Evolutionary conservation across 2,797 vertebrate species (phyloP), one percentile per base, ranked within the genome.

Genomic region (Chrosomus eos): DNA sequence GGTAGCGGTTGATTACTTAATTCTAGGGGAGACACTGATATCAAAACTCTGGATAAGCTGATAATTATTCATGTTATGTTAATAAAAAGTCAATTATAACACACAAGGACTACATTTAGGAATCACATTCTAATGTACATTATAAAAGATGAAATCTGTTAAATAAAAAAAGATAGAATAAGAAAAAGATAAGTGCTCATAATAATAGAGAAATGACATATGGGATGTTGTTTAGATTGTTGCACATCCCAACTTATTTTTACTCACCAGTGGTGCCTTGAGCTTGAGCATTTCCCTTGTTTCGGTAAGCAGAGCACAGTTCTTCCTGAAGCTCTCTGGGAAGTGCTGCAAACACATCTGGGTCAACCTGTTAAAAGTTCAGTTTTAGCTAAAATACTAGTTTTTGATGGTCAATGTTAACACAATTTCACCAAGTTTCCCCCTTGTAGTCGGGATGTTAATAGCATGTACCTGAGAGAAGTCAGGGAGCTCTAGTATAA

Each of bases 251-350:
- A 38, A 9, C 11, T 36, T n/a, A 45, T 36, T 31, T 67, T 66
- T 75, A n/a, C 95, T 95, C 90, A 98, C 96, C 93, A 1, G 88
- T 83, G 86, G 89, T 91, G 43, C 85, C 81, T 86, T 92, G 94
- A 70, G 93, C 93, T 40, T 93, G 93, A 66, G 84, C 36, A 23
- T 86, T 95, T 67, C 95, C 93, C 79, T 93, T 94, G 79, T 95
- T 95, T 89, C 95, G 96, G 82, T 98, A 99, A 0, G 97, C 98
- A 88, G 96, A 95, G 91, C 92, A 97, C 71, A 99, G 93, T 87
- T 99, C 98, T 40, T 96, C 97, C 86, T 99, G 98, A 86, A 99
- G 94, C 90, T 99, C 98, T 90, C 92, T 93, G 83, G 98, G 98
- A 77, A 99, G 94, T 2, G 97, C 98, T 68, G 97, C 97, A 91